Evolutionary conservation across 2,113 vertebrate genomes (phyloP).

Genomic region (Tupaia chinensis): DNA sequence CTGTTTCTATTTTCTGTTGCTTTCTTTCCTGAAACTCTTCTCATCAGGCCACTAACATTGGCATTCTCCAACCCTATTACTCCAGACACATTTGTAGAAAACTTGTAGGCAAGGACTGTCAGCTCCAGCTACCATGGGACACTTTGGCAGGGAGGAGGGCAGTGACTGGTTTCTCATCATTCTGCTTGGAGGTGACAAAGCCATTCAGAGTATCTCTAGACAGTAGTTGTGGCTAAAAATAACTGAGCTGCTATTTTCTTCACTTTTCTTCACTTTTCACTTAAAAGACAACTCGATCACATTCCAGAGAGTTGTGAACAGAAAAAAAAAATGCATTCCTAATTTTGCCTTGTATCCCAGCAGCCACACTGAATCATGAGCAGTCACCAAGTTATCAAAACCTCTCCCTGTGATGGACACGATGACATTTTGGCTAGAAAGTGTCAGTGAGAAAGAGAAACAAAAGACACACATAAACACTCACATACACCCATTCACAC

Average conservation of each 20-base stretch:
- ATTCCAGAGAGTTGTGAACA: neutral
- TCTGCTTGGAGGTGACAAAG: constrained; percentile 27
- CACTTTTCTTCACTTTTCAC: constrained; percentile 45
- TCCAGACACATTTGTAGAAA: no score
- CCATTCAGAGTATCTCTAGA: neutral
- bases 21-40: neutral
- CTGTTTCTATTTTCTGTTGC: neutral
- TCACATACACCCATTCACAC: neutral
- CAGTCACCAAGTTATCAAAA: neutral
- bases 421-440: neutral
- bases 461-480: neutral
- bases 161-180: neutral
- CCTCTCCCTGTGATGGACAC: neutral
- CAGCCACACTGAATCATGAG: neutral
- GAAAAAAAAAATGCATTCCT: neutral
- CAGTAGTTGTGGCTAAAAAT: constrained; percentile 36
- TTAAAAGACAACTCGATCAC: neutral
- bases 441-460: neutral
- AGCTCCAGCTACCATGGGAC: neutral
- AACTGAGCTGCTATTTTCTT: constrained; percentile 27
- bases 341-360: neutral
- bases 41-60: neutral
- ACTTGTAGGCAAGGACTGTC: neutral
- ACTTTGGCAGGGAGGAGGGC: neutral
- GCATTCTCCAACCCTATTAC: accelerated